These are phyloP conservation scores for Sarcophaga caerulescens DNA, from an alignment of 2,888 invertebrate species.

Conservation along the genomic window DNA sequence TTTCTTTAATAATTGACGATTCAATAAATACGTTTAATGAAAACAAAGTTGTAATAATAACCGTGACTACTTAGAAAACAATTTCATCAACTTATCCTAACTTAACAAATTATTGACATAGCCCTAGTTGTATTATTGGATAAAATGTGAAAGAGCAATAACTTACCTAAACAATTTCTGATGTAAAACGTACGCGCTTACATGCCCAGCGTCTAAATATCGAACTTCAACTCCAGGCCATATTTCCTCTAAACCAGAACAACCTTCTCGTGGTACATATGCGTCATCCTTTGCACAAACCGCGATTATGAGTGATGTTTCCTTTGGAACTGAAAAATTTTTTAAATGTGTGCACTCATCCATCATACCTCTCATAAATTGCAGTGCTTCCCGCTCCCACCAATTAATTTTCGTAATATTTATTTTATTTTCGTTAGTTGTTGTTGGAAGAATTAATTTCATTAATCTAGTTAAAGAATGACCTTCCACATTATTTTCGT, in stretches of 20 bases:
- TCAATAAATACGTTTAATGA: no score
- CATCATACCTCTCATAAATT: conserved; percentile 99
- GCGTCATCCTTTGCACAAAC: conserved; percentile 95
- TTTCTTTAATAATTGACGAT: no score
- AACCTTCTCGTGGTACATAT: conserved; percentile 93
- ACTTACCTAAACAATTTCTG: conserved; percentile 92
- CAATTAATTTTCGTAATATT: conserved; percentile 85
- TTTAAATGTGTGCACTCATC: conserved; percentile 98
- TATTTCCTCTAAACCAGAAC: conserved; percentile 90
- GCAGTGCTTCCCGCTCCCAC: conserved; percentile 90
- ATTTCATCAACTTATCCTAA: no score
- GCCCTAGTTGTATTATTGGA: no score
- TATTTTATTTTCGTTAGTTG: conserved; percentile 77
- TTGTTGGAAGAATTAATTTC: conserved; percentile 77
- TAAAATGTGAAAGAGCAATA: neutral
- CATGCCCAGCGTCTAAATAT: conserved; percentile 94
- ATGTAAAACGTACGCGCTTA: conserved; percentile 93
- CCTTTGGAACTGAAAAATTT: conserved; percentile 93
- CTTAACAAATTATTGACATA: no score
- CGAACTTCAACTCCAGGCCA: conserved; percentile 97
- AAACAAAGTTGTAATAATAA: no score
- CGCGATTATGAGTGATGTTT: conserved; percentile 94
- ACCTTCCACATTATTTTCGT: conserved; percentile 6
- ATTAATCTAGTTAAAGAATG: conserved; percentile 78
- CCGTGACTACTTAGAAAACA: no score